Conservation (phyloP, 2,113 vertebrate species). For the Scatophagus argus region DNA sequence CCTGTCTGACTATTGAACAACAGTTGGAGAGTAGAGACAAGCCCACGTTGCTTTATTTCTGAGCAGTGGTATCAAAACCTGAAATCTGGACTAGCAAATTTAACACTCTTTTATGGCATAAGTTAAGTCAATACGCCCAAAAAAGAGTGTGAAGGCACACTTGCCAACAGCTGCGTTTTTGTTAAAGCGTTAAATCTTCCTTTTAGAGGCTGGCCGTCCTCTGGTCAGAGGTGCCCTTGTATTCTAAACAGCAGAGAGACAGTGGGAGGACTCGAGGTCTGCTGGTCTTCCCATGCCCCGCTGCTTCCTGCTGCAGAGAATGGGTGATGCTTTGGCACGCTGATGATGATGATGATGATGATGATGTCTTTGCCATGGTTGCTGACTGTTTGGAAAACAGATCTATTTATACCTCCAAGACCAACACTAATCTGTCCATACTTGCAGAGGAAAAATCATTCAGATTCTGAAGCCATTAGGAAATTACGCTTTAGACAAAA, state of each 20-base stretch:
- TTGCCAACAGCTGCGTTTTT: not conserved
- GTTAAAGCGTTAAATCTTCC: not conserved
- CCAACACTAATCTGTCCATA: slow-evolving; percentile 10
- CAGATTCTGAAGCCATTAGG: slow-evolving; percentile 7
- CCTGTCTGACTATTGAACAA: not conserved
- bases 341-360: slow-evolving; percentile 44
- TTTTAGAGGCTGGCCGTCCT: slow-evolving; percentile 19
- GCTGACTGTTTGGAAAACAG: slow-evolving; percentile 56
- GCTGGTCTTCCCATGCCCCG: slow-evolving; percentile 48
- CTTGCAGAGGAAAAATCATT: not conserved
- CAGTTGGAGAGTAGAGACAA: not conserved
- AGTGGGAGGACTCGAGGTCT: slow-evolving; percentile 44
- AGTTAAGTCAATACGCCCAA: not conserved
- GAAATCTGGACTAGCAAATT: not conserved
- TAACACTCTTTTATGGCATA: slow-evolving; percentile 6
- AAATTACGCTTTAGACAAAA: slow-evolving; percentile 11
- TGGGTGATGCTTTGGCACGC: slow-evolving; percentile 51
- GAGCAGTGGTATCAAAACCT: not conserved
- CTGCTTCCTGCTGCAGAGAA: slow-evolving; percentile 60
- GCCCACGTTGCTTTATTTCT: not conserved
- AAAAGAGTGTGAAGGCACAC: not conserved
- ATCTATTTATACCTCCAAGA: slow-evolving; percentile 42
- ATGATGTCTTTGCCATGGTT: slow-evolving; percentile 47
- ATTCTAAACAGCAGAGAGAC: slow-evolving; percentile 40
- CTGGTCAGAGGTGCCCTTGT: slow-evolving; percentile 60